Percentiles rank a stretch among this genome's conserved stretches.
Conservation (phyloP, 1,140 invertebrate genomes). For the Lepidurus arcticus region DNA sequence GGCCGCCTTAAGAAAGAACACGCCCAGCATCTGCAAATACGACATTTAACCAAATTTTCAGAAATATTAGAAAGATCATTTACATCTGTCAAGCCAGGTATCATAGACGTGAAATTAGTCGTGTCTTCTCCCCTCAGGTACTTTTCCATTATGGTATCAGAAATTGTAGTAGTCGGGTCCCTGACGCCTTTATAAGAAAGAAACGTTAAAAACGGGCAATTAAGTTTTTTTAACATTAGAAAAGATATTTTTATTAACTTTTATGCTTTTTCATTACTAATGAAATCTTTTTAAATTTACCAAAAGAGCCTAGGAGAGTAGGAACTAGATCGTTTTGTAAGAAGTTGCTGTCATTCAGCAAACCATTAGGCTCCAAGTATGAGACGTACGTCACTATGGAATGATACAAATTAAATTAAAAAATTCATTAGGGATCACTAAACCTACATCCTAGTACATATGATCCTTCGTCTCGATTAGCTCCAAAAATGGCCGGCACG, state of each 20-base stretch:
- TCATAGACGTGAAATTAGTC: conserved; percentile 33
- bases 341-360: conserved; percentile 29
- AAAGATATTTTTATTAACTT: background rate
- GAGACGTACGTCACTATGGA: conserved; percentile 23
- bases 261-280: background rate
- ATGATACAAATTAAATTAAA: background rate
- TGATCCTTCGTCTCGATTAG: conserved; percentile 34
- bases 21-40: conserved; percentile 29
- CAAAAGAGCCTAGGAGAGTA: conserved; percentile 27
- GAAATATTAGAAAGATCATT: background rate
- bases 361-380: conserved; percentile 31
- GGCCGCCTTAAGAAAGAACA: conserved; percentile 28
- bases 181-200: background rate
- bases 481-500: conserved; percentile 31
- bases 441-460: conserved; percentile 27
- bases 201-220: background rate
- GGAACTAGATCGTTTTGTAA: conserved; percentile 30
- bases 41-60: background rate
- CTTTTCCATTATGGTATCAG: conserved; percentile 30
- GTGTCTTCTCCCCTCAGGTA: conserved; percentile 31
- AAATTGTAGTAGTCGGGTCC: conserved; percentile 23
- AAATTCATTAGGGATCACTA: background rate
- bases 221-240: background rate
- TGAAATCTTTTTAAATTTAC: conserved; percentile 12
- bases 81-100: conserved; percentile 35